Conservation (phyloP, 2,797 vertebrate genomes). For the Acestrorhynchus altus region DNA sequence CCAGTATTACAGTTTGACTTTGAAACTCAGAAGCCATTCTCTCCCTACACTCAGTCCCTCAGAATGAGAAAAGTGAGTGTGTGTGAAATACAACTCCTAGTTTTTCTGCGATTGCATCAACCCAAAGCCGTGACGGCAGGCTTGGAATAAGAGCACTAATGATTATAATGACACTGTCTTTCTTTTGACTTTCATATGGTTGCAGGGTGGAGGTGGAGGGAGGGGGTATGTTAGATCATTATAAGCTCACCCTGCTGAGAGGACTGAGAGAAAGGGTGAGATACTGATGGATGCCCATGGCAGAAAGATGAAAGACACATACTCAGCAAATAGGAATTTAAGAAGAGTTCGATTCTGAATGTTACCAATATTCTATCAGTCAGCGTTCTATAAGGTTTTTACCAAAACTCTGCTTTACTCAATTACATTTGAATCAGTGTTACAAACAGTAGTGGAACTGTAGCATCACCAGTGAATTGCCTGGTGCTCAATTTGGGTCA, state of each 20-base stretch:
- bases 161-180: constrained; percentile 7
- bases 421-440: not conserved
- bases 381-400: not conserved
- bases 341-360: not conserved
- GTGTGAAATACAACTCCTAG: not conserved
- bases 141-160: constrained; percentile 25
- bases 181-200: constrained; percentile 4
- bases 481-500: constrained; percentile 35
- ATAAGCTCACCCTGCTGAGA: constrained; percentile 8
- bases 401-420: too few species aligned
- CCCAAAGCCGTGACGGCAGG: not conserved
- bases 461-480: not conserved
- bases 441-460: not conserved
- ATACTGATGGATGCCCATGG: not conserved
- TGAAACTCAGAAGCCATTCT: constrained; percentile 24
- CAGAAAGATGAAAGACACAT: constrained; percentile 2
- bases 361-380: too few species aligned
- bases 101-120: constrained; percentile 30
- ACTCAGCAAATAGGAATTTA: not conserved
- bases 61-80: not conserved
- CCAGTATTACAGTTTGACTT: constrained; percentile 10
- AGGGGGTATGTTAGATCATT: not conserved
- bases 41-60: not conserved
- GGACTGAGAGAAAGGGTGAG: not conserved
- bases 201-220: not conserved